Evolutionary conservation across 1,140 invertebrate genomes (phyloP), one percentile per base, ranked within the genome.

Genomic region (Cecropterus lyciades): DNA sequence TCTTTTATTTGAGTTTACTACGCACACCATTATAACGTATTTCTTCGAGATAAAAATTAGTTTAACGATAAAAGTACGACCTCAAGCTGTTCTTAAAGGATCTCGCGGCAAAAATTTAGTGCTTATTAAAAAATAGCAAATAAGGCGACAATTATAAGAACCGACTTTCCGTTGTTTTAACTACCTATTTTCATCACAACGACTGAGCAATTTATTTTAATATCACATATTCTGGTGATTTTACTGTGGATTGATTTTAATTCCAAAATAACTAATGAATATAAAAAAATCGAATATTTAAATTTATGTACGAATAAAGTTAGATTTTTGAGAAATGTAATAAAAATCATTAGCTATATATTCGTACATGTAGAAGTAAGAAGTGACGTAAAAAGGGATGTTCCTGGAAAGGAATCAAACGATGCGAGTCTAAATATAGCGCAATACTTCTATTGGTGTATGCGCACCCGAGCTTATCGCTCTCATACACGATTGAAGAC

Each of bases 381-480:
- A 74, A 81, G 65, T 63, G 60, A 73, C 75, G 64, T 68, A 69
- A 72, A 77, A 77, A 73, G 53, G 59, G 56, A 49, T 48, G 43
- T 71, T 79, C 72, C 70, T 62, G 70, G 59, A 70, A 73, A 72
- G 67, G 65, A 75, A 78, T 67, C 67, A 80, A 77, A 75, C 80
- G 76, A 82, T 81, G 79, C 75, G 77, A 66, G 73, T 78, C 84
- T 86, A 84, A 86, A 87, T 83, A 86, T 84, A 85, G 80, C 74
- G 67, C 75, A 70, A 68, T 70, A 70, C 62, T 24, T 72, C 74
- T 79, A 78, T 77, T 82, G 73, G 68, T 70, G 68, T 75, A 75
- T 82, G 75, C 75, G 83, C 87, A 87, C 69, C 82, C 72, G 74
- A 87, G 84, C 86, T 78, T 89, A 84, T 87, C 87, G 81, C 69